Base-by-base conservation (phyloP, 2,888 invertebrate genomes). In the Hyposoter didymator region DNA sequence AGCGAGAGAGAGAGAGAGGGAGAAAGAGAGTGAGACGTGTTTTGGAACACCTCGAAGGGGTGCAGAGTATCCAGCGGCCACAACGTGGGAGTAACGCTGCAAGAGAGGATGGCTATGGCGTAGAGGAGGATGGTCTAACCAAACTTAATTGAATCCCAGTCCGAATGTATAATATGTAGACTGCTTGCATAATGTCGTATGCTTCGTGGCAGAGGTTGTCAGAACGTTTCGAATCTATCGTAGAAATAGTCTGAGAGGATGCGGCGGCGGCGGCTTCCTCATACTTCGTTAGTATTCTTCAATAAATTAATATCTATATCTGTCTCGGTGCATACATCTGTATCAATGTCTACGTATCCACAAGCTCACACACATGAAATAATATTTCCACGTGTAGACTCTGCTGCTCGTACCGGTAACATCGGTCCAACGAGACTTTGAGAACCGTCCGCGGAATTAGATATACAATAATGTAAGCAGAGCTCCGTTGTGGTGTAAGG, bases 401-500 rank as follows among this genome's bases (percentile, higher is more conserved):
- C 22, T 19, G 55, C 22, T 19, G 55, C 67, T 55, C 67, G 32
- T 74, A 28, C 74, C 32, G 76, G 72, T 19, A 74, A 74, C 0
- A 84, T 84, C 81, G 81, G 78, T 70, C 78, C 72, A 47, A 75
- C 85, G 87, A 89, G 91, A 92, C 92, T 92, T 91, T 92, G 93
- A 93, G 93, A 92, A 93, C 93, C 93, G 82, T 90, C 90, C 90
- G 91, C 90, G 90, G 93, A 94, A 94, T 94, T 94, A 93, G 94
- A 94, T 94, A 94, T 94, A 94, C 94, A 94, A 94, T 94, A 94
- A 94, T 94, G 94, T 94, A 94, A 94, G 94, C 94, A 93, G 93
- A 93, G 91, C 92, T 91, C 90, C 91, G 93, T 91, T 92, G 92
- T 91, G 93, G 93, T 92, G 93, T 91, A 93, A 93, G 94, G 93